phyloP scores from a whole-genome alignment of 2,888 invertebrate genomes.

The Leptarthrus brevirostris region DNA sequence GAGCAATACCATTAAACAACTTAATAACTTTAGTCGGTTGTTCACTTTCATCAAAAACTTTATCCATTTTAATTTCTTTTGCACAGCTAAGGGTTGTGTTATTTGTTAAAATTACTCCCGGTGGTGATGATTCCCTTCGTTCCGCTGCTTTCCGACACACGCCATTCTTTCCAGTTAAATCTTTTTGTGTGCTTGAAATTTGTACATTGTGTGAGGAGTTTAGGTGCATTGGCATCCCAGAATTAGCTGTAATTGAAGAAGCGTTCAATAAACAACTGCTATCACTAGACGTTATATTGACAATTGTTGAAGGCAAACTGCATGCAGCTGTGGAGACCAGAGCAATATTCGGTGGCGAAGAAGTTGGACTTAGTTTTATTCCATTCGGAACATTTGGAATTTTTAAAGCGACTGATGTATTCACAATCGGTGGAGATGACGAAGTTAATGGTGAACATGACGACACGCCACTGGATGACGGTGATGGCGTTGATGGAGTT shows the following conservation, averaged over 20 bases:
- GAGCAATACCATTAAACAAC: constrained; percentile 58
- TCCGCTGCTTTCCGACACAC: constrained; percentile 46
- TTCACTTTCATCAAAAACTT: constrained; percentile 58
- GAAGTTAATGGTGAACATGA: constrained; percentile 61
- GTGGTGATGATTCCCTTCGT: constrained; percentile 42
- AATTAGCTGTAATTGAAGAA: constrained; percentile 28
- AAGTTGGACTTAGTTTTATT: constrained; percentile 56
- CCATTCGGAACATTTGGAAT: constrained; percentile 58
- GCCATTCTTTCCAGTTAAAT: constrained; percentile 53
- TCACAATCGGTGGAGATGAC: constrained; percentile 60
- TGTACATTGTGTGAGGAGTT: constrained; percentile 50
- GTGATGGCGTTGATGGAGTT: constrained; percentile 66
- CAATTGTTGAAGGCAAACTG: constrained; percentile 35
- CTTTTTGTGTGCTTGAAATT: constrained; percentile 50
- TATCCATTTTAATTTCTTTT: constrained; percentile 51
- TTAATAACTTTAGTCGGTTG: constrained; percentile 62
- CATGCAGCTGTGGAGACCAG: constrained; percentile 14
- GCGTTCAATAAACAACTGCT: constrained; percentile 25
- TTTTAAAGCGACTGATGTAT: constrained; percentile 25
- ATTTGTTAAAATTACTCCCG: constrained; percentile 15
- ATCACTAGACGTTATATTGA: constrained; percentile 48
- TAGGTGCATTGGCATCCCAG: constrained; percentile 51
- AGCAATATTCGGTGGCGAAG: constrained; percentile 46
- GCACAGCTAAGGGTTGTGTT: constrained; percentile 15
- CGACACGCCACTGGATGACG: constrained; percentile 64